Evolutionary conservation across 2,797 vertebrate genomes (phyloP), one percentile per base, ranked within the genome.

Genomic region (Scolopax rusticola): DNA sequence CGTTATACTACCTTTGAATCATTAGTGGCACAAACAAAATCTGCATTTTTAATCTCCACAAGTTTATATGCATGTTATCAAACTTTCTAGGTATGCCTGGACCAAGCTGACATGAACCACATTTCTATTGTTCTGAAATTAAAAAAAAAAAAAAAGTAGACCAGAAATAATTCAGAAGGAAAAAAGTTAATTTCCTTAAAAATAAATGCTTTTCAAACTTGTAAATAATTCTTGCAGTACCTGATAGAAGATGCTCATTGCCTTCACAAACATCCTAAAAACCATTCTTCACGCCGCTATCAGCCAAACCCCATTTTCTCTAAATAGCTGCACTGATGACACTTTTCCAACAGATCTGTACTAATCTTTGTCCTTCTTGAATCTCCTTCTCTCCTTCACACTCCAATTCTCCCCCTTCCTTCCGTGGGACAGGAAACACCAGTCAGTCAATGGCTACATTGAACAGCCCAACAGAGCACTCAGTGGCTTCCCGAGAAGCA

Each of bases 91-190:
- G 15, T 68, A 61, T 40, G 15, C 24, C 45, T 32, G 86, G 56
- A 77, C 45, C 33, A 25, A 78, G 41, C 40, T 40, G 50, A 36
- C 33, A 57, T 9, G 28, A 90, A 69, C 12, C 10, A 28, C 27
- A n/a, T 33, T 65, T 88, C 60, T 86, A 12, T 50, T 57, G 43
- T 30, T 69, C 25, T 64, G 76, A 95, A 82, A 86, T 33, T 41
- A 2, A 40, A 43, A 43, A 43, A 33, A 33, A 33, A 33, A 33
- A 87, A 87, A 68, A 88, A 17, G 12, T 21, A 84, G 75, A 79
- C 1, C 21, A 85, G 40, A 92, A 95, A 84, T 61, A 77, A 75
- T 17, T 43, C 50, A 41, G 23, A 70, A 76, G 41, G 59, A 36
- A 86, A 63, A 75, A 48, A 36, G 11, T 11, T 56, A 68, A 47